Percentiles rank a stretch among this genome's conserved stretches.
Evolutionary conservation across 2,797 vertebrate species (phyloP).

Genomic region (Coregonus sp.): DNA sequence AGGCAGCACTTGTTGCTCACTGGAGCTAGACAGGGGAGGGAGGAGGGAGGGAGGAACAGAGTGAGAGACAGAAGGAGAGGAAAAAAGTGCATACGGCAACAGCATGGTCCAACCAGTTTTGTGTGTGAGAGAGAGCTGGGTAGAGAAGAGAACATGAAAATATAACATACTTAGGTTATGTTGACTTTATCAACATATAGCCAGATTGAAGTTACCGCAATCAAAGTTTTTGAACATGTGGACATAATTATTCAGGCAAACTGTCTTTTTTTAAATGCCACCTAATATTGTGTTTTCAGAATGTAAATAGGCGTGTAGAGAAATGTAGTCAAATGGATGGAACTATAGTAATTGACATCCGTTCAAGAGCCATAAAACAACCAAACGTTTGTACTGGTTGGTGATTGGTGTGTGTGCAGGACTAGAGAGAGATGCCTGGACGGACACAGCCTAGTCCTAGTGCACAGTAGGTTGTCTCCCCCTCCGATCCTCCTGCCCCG

Average conservation of each 20-base stretch:
- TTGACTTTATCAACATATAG: slow-evolving; percentile 36
- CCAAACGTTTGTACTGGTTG: neutral
- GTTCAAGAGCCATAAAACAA: neutral
- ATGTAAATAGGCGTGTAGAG: neutral
- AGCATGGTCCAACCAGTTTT: slow-evolving; percentile 55
- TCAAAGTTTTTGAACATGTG: neutral
- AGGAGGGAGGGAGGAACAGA: slow-evolving; percentile 19
- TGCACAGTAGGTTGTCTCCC: neutral
- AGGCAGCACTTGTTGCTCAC: slow-evolving; percentile 33
- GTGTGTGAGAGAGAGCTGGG: slow-evolving; percentile 8
- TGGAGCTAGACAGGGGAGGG: slow-evolving; percentile 30
- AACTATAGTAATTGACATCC: neutral
- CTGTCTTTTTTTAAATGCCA: neutral
- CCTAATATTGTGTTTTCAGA: neutral
- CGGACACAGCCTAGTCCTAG: neutral
- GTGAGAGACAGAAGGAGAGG: slow-evolving; percentile 1
- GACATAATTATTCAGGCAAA: slow-evolving; percentile 5
- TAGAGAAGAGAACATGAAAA: slow-evolving; percentile 1
- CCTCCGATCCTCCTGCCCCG: neutral
- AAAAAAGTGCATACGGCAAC: slow-evolving; percentile 27
- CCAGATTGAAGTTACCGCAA: slow-evolving; percentile 22
- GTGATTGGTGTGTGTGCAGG: neutral
- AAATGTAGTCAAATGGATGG: neutral
- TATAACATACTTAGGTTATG: slow-evolving; percentile 11
- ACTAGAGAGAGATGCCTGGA: neutral